Conservation (phyloP, 1,140 invertebrate genomes). For the Brachionus rotundiformis region DNA sequence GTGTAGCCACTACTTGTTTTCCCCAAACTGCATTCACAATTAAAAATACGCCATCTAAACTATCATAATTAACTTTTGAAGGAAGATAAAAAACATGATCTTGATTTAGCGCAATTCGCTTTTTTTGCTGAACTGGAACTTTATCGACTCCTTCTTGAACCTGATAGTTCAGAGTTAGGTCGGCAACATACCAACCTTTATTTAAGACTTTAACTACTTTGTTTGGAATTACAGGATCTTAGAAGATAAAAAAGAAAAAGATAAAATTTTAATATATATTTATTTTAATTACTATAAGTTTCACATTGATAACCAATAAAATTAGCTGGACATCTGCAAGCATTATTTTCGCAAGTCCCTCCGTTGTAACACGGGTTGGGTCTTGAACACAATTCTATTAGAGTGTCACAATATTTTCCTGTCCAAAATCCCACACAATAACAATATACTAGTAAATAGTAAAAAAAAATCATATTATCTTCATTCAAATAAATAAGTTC, state of each 20-base stretch:
- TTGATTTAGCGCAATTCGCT: not conserved
- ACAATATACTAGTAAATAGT: constrained; percentile 18
- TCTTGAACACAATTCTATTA: not conserved
- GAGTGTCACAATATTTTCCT: constrained; percentile 22
- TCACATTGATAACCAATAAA: constrained; percentile 50
- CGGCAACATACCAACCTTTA: constrained; percentile 47
- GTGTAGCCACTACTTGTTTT: not conserved
- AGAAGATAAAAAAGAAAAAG: not conserved
- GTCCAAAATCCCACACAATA: constrained; percentile 51
- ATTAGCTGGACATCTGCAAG: constrained; percentile 36
- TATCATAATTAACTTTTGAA: not conserved
- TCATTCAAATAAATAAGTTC: not conserved
- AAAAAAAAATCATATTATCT: not conserved
- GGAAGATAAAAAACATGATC: constrained; percentile 41
- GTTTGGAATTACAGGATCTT: constrained; percentile 13
- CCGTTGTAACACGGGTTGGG: constrained; percentile 43
- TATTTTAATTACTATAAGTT: constrained; percentile 31
- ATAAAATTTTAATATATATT: not conserved
- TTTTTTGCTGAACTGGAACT: not conserved
- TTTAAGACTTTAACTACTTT: constrained; percentile 46
- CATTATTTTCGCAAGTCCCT: constrained; percentile 32
- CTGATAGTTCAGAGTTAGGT: constrained; percentile 20
- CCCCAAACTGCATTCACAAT: constrained; percentile 15
- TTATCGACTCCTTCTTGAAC: constrained; percentile 1
- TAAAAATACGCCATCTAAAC: not conserved